A percentile compares a stretch with the other conserved stretches of the same genome.
These are phyloP conservation scores for Eremophila alpestris DNA, from an alignment of 2,797 vertebrate genomes.

Conservation along the genomic window DNA sequence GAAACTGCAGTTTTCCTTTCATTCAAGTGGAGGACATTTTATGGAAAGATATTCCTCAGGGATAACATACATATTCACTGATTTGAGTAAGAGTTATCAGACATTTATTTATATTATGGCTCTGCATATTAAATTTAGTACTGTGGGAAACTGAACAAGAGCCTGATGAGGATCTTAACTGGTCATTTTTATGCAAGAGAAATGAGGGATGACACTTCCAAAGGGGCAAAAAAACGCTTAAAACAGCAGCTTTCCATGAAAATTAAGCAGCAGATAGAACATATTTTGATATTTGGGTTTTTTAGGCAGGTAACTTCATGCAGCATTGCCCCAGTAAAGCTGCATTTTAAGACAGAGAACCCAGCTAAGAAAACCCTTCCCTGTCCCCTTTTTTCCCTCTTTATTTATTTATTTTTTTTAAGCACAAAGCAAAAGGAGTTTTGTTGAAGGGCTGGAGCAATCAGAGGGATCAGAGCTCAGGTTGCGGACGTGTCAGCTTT, in stretches of 20 bases:
- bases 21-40: neutral
- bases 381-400: neutral
- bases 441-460: slow-evolving; percentile 21
- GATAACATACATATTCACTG: neutral
- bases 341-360: neutral
- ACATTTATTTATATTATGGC: neutral
- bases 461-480: slow-evolving; percentile 33
- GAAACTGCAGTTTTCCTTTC: neutral
- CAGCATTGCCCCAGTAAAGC: neutral
- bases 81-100: neutral
- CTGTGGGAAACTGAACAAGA: neutral
- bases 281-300: neutral
- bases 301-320: neutral
- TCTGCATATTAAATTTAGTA: neutral
- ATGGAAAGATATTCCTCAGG: neutral
- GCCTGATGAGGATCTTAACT: neutral
- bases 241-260: neutral
- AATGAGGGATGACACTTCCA: neutral
- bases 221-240: neutral
- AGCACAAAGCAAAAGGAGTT: neutral
- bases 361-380: slow-evolving; percentile 15
- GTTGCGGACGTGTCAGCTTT: slow-evolving; percentile 49
- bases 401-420: neutral
- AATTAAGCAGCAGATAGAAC: neutral
- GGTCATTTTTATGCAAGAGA: neutral